Evolutionary conservation across 30 jellyfish, hydroid and myxozoan genomes (phyloP).

Genomic region (Nemopilema nomurai): DNA sequence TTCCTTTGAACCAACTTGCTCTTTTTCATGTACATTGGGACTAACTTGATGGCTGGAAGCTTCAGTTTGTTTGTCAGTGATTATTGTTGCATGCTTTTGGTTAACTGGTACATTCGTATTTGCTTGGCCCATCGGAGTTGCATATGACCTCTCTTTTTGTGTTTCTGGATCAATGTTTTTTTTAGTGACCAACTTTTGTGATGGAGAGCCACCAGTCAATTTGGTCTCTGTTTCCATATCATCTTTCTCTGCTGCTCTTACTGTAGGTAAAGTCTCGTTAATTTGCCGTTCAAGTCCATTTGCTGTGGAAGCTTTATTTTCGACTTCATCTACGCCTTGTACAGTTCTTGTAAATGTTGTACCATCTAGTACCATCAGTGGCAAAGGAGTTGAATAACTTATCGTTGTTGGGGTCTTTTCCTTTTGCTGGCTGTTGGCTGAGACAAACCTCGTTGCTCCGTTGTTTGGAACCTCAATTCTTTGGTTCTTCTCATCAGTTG

Average conservation of each 20-base stretch:
- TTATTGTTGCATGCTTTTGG: too few relatives aligned
- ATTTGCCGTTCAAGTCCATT: background rate
- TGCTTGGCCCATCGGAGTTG: too few relatives aligned
- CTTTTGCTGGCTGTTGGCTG: too few relatives aligned
- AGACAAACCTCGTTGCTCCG: too few relatives aligned
- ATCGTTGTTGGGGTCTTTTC: too few relatives aligned
- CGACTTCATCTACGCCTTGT: too few relatives aligned
- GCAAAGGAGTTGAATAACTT: background rate
- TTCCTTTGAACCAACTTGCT: background rate
- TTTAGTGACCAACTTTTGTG: background rate
- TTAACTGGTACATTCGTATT: too few relatives aligned
- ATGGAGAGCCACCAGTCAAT: background rate
- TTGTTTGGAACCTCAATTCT: background rate
- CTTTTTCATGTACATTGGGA: background rate
- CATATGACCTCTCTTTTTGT: too few relatives aligned
- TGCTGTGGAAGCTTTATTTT: background rate
- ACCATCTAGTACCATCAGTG: background rate
- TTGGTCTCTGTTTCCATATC: background rate
- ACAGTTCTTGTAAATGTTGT: background rate
- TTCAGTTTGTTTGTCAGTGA: too few relatives aligned
- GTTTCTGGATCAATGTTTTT: background rate
- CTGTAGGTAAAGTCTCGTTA: background rate
- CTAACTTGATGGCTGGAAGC: too few relatives aligned
- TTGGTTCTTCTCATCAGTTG: background rate
- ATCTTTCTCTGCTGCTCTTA: background rate